Base-by-base conservation (phyloP, 2,113 vertebrate genomes). In the Cavia porcellus region DNA sequence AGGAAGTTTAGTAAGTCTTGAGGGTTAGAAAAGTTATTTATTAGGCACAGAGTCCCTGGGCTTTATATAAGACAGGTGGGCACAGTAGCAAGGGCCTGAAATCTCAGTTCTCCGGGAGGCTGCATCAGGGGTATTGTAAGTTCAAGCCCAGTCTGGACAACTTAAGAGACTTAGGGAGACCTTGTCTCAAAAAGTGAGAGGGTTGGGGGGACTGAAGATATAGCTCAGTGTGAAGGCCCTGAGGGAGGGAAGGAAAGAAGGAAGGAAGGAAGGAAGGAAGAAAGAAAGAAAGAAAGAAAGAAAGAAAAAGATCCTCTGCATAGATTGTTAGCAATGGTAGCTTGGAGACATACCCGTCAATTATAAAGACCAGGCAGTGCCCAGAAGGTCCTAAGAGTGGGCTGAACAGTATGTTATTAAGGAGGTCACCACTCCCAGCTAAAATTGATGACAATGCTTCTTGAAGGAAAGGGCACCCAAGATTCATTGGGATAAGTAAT, bases 401-500 rank as follows among this genome's bases (percentile, higher is more conserved):
- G 47, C 61, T 87, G 52, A 52, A 64, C 5, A 75, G 32, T 47
- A 35, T 13, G 17, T 74, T 19, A 66, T 7, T 35, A 30, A 55
- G 19, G 30, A 8, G 50, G 22, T 42, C 52, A 72, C 57, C 85
- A 85, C 68, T 89, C 90, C 2, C 28, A 66, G 52, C 24, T 90
- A 82, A 66, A 79, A 50, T 11, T 90, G 77, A 77, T 77, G 38
- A 64, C 57, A 81, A 86, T 1, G 4, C 25, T 89, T 89, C 86
- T 77, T 50, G 45, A 80, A 92, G 61, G 81, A 96, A 74, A 93
- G 55, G 75, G 96, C 42, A 91, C 2, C 35, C 61, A 57, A 32
- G 90, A 57, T n/a, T 79, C 30, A 30, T 0, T 47, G 59, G 72
- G 32, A 90, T 50, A 93, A 77, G 50, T 11, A 32, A 47, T 52